Evolutionary conservation across 2,113 vertebrate genomes (phyloP), one percentile per base, ranked within the genome.

Genomic region (Anolis carolinensis): DNA sequence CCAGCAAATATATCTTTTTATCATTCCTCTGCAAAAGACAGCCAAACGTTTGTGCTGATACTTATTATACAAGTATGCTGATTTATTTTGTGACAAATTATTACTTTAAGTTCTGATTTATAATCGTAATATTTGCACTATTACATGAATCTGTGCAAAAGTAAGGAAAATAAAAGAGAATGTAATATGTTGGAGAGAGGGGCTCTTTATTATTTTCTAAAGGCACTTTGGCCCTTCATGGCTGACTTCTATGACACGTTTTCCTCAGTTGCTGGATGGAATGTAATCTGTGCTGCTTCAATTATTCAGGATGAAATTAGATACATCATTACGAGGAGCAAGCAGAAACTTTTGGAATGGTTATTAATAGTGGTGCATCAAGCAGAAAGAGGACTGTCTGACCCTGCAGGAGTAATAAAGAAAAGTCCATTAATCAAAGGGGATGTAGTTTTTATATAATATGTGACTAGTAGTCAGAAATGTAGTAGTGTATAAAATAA

Each of bases 311-410:
- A 90, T 90, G 78, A 93, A 95, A 94, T 93, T 27, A 92, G 50
- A 85, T 86, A n/a, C 34, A 79, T 89, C 86, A 62, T 94, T 90
- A 88, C 85, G 89, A 88, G 89, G 78, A 92, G 11, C 79, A 91
- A 68, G 21, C 25, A 92, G 87, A 89, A 79, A 76, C 39, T 88
- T 93, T 94, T 86, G 71, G 67, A 90, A 86, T 84, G 55, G 73
- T 94, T 93, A 91, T 94, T 94, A 90, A 92, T 89, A 78, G 80
- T 89, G 62, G 59, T 85, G 36, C 83, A 74, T 91, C 89, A 90
- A 90, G 87, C 87, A 92, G 87, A 92, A 93, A 90, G 86, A 93
- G 86, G 83, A 90, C 11, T 90, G 89, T 80, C 83, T 83, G 93
- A 82, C 83, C 85, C 84, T 86, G 44, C 76, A 86, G 52, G 10